Conservation (phyloP, 1,140 invertebrate species). For the Drosophila pectinifera region DNA sequence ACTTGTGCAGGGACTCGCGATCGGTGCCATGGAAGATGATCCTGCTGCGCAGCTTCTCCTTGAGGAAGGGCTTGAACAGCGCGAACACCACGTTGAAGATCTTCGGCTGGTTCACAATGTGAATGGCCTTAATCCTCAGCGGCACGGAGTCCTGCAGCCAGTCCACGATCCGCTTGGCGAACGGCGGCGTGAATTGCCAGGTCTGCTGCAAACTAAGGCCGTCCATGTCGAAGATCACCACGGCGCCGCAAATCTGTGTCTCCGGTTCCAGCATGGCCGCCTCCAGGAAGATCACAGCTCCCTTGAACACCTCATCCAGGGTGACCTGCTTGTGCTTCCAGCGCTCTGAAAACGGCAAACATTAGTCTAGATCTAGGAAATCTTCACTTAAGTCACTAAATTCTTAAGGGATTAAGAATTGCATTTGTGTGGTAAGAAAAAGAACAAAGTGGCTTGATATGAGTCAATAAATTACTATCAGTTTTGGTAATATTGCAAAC, state of each 20-base stretch:
- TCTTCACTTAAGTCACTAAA: too few species aligned
- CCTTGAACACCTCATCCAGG: slow-evolving; percentile 93
- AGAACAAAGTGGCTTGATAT: too few species aligned
- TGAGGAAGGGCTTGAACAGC: slow-evolving; percentile 94
- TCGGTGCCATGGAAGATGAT: slow-evolving; percentile 94
- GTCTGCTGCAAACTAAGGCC: slow-evolving; percentile 91
- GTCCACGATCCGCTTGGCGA: slow-evolving; percentile 92
- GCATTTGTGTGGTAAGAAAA: too few species aligned
- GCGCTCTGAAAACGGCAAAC: slow-evolving; percentile 87
- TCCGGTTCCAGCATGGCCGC: slow-evolving; percentile 92
- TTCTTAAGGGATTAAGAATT: too few species aligned
- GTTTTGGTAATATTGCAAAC: too few species aligned
- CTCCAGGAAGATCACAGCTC: slow-evolving; percentile 91
- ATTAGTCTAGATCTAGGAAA: slow-evolving; percentile 4
- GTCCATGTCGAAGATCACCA: slow-evolving; percentile 94
- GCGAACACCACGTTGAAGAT: slow-evolving; percentile 95
- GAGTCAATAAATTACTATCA: too few species aligned
- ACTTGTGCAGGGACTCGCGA: slow-evolving; percentile 91
- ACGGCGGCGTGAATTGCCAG: slow-evolving; percentile 92
- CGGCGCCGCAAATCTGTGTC: slow-evolving; percentile 90
- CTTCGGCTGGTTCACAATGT: slow-evolving; percentile 94
- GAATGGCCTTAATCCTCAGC: slow-evolving; percentile 92
- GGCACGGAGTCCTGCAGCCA: slow-evolving; percentile 93
- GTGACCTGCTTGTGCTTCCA: slow-evolving; percentile 93
- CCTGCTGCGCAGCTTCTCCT: slow-evolving; percentile 90